phyloP scores from a whole-genome alignment of 2,888 invertebrate species.

The Cephonodes hylas region DNA sequence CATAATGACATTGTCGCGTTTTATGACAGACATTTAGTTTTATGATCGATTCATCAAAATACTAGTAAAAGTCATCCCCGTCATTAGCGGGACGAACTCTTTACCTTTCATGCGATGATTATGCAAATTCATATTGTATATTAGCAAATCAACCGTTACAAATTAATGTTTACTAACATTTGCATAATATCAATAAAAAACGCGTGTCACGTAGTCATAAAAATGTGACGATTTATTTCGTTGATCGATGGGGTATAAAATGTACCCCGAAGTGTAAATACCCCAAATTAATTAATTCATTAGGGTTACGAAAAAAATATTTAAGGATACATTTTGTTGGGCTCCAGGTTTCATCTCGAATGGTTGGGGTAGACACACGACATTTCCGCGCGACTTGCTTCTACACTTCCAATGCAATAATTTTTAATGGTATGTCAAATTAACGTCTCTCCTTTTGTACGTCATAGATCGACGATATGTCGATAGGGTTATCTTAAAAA shows the following conservation, averaged over 20 bases:
- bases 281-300: slow-evolving; percentile 61
- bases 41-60: slow-evolving; percentile 66
- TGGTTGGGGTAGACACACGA: slow-evolving; percentile 20
- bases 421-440: slow-evolving; percentile 79
- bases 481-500: slow-evolving; percentile 59
- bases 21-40: slow-evolving; percentile 54
- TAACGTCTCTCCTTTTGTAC: slow-evolving; percentile 73
- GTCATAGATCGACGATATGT: slow-evolving; percentile 68
- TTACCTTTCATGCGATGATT: slow-evolving; percentile 29
- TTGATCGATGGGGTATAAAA: not conserved
- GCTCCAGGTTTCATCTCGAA: not conserved
- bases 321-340: slow-evolving; percentile 37
- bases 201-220: slow-evolving; percentile 57
- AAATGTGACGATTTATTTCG: slow-evolving; percentile 1
- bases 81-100: slow-evolving; percentile 30
- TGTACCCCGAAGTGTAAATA: not conserved
- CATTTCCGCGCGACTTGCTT: slow-evolving; percentile 68
- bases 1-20: slow-evolving; percentile 47
- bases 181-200: slow-evolving; percentile 70
- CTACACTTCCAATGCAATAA: slow-evolving; percentile 69
- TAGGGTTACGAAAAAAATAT: slow-evolving; percentile 44
- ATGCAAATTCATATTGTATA: slow-evolving; percentile 65
- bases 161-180: slow-evolving; percentile 78
- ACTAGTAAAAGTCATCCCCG: slow-evolving; percentile 68
- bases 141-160: slow-evolving; percentile 80